Evolutionary conservation across 2,888 invertebrate species (phyloP).

Genomic region (Lithophane socia): DNA sequence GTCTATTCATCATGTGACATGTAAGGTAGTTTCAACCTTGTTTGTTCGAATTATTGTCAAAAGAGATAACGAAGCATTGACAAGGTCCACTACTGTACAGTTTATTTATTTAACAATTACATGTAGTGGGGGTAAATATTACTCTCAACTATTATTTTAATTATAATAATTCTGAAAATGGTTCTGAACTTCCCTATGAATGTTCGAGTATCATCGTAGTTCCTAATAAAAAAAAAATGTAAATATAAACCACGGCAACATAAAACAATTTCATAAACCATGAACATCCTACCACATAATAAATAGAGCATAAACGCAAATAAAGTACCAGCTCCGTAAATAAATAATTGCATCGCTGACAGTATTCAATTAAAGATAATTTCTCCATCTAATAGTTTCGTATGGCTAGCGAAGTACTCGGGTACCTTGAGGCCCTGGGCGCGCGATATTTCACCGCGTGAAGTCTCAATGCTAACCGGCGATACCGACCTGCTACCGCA

Average conservation of each 20-base stretch:
- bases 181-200: too few relatives aligned
- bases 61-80: not conserved
- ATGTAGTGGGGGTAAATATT: not conserved
- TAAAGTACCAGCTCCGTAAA: slow-evolving; percentile 36
- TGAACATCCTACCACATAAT: slow-evolving; percentile 3
- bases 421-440: slow-evolving; percentile 57
- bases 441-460: slow-evolving; percentile 71
- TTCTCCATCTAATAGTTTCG: slow-evolving; percentile 60
- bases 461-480: slow-evolving; percentile 78
- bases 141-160: not conserved
- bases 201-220: not conserved
- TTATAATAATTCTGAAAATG: not conserved
- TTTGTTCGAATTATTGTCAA: not conserved
- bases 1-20: too few relatives aligned
- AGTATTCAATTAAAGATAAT: slow-evolving; percentile 60
- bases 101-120: not conserved
- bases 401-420: slow-evolving; percentile 36
- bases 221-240: not conserved
- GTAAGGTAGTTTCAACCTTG: not conserved
- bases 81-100: not conserved
- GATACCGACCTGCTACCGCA: slow-evolving; percentile 56
- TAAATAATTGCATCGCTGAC: slow-evolving; percentile 56
- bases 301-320: slow-evolving; percentile 38
- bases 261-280: slow-evolving; percentile 10
- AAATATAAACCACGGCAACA: not conserved